Conservation (phyloP, 2,797 vertebrate species). For the Phylloscopus collybita region DNA sequence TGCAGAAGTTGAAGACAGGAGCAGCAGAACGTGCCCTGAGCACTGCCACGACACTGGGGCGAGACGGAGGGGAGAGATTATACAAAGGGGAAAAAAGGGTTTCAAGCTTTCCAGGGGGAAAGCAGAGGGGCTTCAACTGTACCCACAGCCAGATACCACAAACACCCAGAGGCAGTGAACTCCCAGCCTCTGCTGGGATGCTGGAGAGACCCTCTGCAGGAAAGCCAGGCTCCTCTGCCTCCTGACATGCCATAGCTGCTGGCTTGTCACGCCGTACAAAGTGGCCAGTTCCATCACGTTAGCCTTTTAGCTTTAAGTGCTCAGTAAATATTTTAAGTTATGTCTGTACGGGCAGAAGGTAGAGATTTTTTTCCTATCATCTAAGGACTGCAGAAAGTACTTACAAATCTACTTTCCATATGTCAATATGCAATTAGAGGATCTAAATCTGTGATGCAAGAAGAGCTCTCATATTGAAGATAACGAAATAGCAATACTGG, state of each 20-base stretch:
- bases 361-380: slow-evolving; percentile 35
- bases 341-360: slow-evolving; percentile 53
- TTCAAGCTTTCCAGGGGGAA: neutral
- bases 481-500: slow-evolving; percentile 23
- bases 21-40: neutral
- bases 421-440: slow-evolving; percentile 52
- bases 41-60: neutral
- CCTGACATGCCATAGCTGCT: neutral
- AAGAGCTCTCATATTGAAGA: slow-evolving; percentile 40
- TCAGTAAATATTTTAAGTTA: slow-evolving; percentile 65
- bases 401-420: slow-evolving; percentile 60
- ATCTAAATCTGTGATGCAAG: slow-evolving; percentile 47
- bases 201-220: neutral
- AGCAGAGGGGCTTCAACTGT: neutral
- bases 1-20: neutral
- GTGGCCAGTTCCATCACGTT: slow-evolving; percentile 50
- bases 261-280: neutral
- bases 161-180: neutral
- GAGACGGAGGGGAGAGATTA: neutral
- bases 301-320: slow-evolving; percentile 49
- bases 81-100: rapidly evolving
- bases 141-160: neutral
- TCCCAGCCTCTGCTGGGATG: neutral
- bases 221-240: neutral
- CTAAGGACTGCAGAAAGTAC: slow-evolving; percentile 37